Conservation (phyloP, 2,797 vertebrate genomes). For the Manis crassicaudata region DNA sequence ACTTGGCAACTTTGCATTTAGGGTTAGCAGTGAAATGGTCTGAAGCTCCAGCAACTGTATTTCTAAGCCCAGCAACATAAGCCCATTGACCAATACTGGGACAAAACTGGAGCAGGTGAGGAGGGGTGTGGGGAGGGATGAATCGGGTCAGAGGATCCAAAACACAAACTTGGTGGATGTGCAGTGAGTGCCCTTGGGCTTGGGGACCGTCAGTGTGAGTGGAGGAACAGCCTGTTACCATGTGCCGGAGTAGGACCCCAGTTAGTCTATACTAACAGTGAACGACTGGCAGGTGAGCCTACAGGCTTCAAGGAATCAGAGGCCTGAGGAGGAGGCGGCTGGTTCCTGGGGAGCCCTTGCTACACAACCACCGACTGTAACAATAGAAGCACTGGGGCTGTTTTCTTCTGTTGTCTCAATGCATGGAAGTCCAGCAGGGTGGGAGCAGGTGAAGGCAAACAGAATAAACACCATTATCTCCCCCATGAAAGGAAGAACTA, state of each 20-base stretch:
- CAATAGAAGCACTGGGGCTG: accelerated
- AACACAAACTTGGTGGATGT: not conserved
- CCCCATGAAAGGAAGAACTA: not conserved
- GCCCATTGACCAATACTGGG: not conserved
- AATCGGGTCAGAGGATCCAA: not conserved
- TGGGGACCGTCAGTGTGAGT: not conserved
- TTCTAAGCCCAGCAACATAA: not conserved
- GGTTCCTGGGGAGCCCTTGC: not conserved
- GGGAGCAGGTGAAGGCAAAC: not conserved
- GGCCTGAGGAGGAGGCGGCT: not conserved
- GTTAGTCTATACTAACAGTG: not conserved
- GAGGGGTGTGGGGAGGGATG: too few relatives aligned
- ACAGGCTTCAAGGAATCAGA: not conserved
- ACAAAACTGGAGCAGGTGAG: not conserved
- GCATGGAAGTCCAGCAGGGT: accelerated
- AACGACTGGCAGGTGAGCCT: not conserved
- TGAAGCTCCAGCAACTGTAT: not conserved
- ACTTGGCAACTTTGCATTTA: not conserved
- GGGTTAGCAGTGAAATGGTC: not conserved
- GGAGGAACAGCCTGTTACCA: not conserved
- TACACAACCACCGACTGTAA: accelerated
- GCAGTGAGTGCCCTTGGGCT: not conserved
- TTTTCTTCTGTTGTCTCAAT: not conserved
- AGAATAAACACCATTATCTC: not conserved
- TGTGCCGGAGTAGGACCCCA: not conserved